phyloP scores from a whole-genome alignment of 2,888 invertebrate genomes.

The Drosophila rellima region DNA sequence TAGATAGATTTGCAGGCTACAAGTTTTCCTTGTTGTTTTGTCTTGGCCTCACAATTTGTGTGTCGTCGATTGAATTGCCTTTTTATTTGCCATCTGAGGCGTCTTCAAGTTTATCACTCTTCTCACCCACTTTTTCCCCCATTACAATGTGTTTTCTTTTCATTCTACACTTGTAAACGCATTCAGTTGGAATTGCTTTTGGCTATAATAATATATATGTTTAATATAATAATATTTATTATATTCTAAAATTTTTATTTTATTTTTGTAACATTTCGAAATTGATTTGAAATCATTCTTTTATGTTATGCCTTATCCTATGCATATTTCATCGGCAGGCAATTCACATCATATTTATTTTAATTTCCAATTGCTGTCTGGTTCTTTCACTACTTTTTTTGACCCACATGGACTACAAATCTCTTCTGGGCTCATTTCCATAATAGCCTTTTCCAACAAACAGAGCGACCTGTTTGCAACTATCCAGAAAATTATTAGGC shows the following conservation, averaged over 20 bases:
- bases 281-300: background rate
- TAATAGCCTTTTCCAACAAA: constrained; percentile 30
- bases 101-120: constrained; percentile 36
- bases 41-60: constrained; percentile 30
- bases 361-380: constrained; percentile 6
- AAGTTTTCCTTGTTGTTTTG: constrained; percentile 10
- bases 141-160: constrained; percentile 32
- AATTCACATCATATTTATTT: constrained; percentile 24
- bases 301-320: background rate
- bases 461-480: constrained; percentile 26
- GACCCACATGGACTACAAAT: constrained; percentile 27
- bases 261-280: background rate
- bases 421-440: constrained; percentile 59
- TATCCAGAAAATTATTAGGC: constrained; percentile 50
- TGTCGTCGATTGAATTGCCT: constrained; percentile 52
- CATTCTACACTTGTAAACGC: background rate
- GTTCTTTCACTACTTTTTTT: background rate
- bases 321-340: constrained; percentile 14
- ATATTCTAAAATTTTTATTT: background rate
- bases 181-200: no score
- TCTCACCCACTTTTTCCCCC: background rate
- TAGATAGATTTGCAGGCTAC: constrained; percentile 30
- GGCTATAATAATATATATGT: no score
- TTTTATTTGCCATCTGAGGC: constrained; percentile 48
- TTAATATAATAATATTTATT: no score